Percentiles rank a stretch among this genome's conserved stretches.
phyloP scores from a whole-genome alignment of 2,888 invertebrate genomes.

The Dichetophora obliterata region DNA sequence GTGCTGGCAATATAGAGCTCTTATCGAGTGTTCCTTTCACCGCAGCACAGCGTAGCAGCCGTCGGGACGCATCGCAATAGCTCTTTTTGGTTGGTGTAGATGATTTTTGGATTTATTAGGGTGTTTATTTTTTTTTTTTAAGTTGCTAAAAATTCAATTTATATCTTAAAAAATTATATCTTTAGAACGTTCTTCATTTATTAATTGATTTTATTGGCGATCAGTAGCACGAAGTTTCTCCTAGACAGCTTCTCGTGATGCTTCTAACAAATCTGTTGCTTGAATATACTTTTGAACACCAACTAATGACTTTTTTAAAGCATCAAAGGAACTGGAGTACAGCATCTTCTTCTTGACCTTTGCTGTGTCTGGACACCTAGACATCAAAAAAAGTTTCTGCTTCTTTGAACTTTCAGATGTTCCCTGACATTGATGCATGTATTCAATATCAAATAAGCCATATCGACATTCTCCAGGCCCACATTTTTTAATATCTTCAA shows the following conservation, averaged over 20 bases:
- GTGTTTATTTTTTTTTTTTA: too few species aligned
- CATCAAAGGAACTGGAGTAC: conserved; percentile 96
- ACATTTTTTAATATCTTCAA: conserved; percentile 90
- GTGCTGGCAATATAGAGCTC: too few species aligned
- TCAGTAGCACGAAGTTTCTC: conserved; percentile 95
- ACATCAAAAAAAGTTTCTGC: conserved; percentile 98
- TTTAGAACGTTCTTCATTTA: conserved; percentile 41
- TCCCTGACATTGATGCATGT: conserved; percentile 97
- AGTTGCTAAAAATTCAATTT: too few species aligned
- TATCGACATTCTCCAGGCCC: conserved; percentile 97
- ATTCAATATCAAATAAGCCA: conserved; percentile 97
- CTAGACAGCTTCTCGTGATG: conserved; percentile 92
- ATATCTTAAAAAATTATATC: too few species aligned
- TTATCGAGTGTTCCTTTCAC: too few species aligned
- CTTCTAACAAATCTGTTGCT: conserved; percentile 95
- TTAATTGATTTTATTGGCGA: conserved; percentile 79
- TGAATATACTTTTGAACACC: conserved; percentile 98
- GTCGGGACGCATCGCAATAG: too few species aligned
- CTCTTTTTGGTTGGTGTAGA: too few species aligned
- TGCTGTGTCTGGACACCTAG: conserved; percentile 98
- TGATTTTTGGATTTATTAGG: too few species aligned
- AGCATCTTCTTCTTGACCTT: conserved; percentile 91
- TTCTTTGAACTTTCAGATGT: conserved; percentile 97
- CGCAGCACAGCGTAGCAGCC: too few species aligned
- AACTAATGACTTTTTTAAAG: conserved; percentile 95